phyloP scores from a whole-genome alignment of 2,888 invertebrate species.

The Malachius bipustulatus region DNA sequence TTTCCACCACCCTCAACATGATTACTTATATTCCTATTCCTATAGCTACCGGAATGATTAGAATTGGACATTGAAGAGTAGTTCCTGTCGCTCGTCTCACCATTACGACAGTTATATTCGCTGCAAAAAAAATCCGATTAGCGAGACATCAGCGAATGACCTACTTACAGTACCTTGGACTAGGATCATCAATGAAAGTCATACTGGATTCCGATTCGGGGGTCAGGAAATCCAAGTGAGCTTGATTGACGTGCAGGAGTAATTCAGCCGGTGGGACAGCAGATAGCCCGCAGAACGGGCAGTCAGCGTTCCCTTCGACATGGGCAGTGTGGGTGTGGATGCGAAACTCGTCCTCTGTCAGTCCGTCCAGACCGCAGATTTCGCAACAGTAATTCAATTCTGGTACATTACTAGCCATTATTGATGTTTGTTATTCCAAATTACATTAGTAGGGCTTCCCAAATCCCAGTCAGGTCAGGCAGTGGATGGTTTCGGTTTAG shows the following conservation, averaged over 20 bases:
- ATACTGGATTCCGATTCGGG: constrained; percentile 61
- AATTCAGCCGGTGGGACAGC: constrained; percentile 63
- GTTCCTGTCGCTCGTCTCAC: constrained; percentile 24
- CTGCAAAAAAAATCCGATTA: constrained; percentile 27
- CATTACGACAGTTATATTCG: constrained; percentile 29
- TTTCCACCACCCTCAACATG: constrained; percentile 20
- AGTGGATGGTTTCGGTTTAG: no score
- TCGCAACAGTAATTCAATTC: constrained; percentile 60
- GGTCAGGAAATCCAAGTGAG: constrained; percentile 72
- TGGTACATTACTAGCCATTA: constrained; percentile 43
- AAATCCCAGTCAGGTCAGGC: no score
- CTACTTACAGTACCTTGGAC: constrained; percentile 30
- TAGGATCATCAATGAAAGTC: constrained; percentile 64
- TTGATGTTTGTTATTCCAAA: no score
- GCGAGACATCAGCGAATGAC: constrained; percentile 6
- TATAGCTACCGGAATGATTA: constrained; percentile 19
- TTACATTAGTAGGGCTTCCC: no score
- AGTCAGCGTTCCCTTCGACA: constrained; percentile 64
- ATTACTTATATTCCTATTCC: constrained; percentile 23
- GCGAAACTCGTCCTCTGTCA: constrained; percentile 67
- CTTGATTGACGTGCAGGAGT: constrained; percentile 67
- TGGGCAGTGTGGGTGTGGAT: constrained; percentile 68
- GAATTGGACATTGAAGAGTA: constrained; percentile 25
- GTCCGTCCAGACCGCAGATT: constrained; percentile 73
- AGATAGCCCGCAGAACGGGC: constrained; percentile 71